Evolutionary conservation across 1,140 invertebrate species (phyloP).

Genomic region (Zaprionus vittiger): DNA sequence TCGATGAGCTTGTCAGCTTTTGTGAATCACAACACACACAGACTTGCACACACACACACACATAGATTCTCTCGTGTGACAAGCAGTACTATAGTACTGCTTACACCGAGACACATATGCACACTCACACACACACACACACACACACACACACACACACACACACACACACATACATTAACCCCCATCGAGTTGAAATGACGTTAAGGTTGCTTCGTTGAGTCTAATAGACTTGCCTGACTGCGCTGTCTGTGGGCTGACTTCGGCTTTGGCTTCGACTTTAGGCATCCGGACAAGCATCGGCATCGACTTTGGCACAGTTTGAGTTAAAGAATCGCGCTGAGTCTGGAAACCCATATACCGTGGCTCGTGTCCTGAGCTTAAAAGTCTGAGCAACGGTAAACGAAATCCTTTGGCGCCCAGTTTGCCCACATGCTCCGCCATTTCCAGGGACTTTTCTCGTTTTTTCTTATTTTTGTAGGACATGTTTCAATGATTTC

Average conservation of each 20-base stretch:
- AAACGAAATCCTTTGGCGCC: slow-evolving; percentile 67
- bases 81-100: slow-evolving; percentile 37
- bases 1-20: slow-evolving; percentile 85
- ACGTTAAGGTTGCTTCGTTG: slow-evolving; percentile 82
- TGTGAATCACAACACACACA: slow-evolving; percentile 73
- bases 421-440: slow-evolving; percentile 30
- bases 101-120: slow-evolving; percentile 25
- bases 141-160: slow-evolving; percentile 24
- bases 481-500: slow-evolving; percentile 82
- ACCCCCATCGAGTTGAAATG: slow-evolving; percentile 68
- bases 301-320: slow-evolving; percentile 62
- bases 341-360: not conserved
- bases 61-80: not conserved
- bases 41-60: slow-evolving; percentile 25
- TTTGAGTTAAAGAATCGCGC: slow-evolving; percentile 51
- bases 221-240: slow-evolving; percentile 82
- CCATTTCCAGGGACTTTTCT: slow-evolving; percentile 37
- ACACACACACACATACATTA: slow-evolving; percentile 46
- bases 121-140: slow-evolving; percentile 19
- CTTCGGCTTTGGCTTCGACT: slow-evolving; percentile 53
- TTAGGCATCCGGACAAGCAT: not conserved
- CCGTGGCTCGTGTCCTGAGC: slow-evolving; percentile 19
- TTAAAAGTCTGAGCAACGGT: slow-evolving; percentile 48
- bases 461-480: slow-evolving; percentile 46
- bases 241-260: slow-evolving; percentile 45